Base-by-base conservation (phyloP, 2,888 invertebrate species). In the Teleogryllus oceanicus region DNA sequence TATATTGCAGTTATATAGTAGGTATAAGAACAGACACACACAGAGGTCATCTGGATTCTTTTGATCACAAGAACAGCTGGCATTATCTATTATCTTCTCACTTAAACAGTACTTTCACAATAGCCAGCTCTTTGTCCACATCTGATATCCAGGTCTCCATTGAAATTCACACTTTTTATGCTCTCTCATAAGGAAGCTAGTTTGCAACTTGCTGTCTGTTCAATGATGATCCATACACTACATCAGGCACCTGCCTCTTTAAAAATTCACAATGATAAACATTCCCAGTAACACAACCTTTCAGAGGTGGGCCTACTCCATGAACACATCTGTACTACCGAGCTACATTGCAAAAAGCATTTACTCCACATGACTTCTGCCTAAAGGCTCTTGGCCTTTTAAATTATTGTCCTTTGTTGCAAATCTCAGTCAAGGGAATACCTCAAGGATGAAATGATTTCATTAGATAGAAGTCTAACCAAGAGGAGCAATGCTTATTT, bases 311-410 rank as follows among this genome's bases (percentile, higher is more conserved):
- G 62, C 62, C 62, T 62, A 62, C 13, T 62, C n/a, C 62, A 18
- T 62, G 62, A 62, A 62, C 62, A 62, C 62, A 62, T 62, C 62
- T 18, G 62, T 62, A 62, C n/a, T 62, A 62, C 62, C 62, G n/a
- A 62, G 62, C 62, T 62, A 62, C n/a, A 62, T 62, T 62, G 13
- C 62, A 62, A 62, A 13, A 62, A 62, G 62, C 62, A 62, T 62
- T 62, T 62, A 62, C 62, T 62, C 62, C 62, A 62, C n/a, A 13
- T 62, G 62, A 62, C 37, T 37, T 37, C 37, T 62, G 8, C 62
- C 62, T 18, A 13, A 62, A 62, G n/a, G 62, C 62, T 62, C 62
- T 62, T 18, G n/a, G n/a, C 62, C 13, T n/a, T 62, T 62, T n/a
- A 62, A 62, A 62, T 62, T 62, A 62, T 62, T 62, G 62, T 62